Evolutionary conservation across 1,140 invertebrate species (phyloP).

Genomic region (Meloidogyne floridensis): DNA sequence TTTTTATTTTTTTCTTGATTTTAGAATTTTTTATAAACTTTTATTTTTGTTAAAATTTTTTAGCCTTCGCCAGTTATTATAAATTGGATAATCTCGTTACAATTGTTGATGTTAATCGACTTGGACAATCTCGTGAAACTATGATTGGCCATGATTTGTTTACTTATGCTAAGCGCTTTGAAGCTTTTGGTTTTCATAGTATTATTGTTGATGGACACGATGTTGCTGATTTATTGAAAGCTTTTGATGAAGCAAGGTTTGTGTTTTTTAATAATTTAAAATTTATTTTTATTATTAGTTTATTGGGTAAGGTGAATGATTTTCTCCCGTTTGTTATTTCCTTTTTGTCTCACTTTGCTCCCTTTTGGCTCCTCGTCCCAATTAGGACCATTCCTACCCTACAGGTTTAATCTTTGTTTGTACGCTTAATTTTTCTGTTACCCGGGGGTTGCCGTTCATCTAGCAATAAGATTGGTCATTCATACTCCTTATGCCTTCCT

Average conservation of each 20-base stretch:
- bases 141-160: conserved; percentile 89
- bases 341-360: no score
- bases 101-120: conserved; percentile 93
- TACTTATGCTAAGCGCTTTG: conserved; percentile 73
- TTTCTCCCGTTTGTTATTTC: no score
- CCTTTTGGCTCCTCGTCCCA: no score
- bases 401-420: no score
- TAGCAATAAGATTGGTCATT: no score
- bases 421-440: no score
- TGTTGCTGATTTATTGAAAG: conserved; percentile 79
- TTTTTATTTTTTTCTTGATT: neutral
- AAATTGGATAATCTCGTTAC: conserved; percentile 94
- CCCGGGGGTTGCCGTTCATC: no score
- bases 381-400: no score
- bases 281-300: no score
- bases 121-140: conserved; percentile 94
- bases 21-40: conserved; percentile 1
- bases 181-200: conserved; percentile 85
- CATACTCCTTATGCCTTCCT: no score
- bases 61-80: conserved; percentile 86
- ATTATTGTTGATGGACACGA: conserved; percentile 94
- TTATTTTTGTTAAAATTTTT: conserved; percentile 14
- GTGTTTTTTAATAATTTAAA: neutral
- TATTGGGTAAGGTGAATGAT: no score
- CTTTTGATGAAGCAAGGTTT: conserved; percentile 50